phyloP scores from a whole-genome alignment of 2,113 vertebrate genomes.

The Phrynosoma platyrhinos region DNA sequence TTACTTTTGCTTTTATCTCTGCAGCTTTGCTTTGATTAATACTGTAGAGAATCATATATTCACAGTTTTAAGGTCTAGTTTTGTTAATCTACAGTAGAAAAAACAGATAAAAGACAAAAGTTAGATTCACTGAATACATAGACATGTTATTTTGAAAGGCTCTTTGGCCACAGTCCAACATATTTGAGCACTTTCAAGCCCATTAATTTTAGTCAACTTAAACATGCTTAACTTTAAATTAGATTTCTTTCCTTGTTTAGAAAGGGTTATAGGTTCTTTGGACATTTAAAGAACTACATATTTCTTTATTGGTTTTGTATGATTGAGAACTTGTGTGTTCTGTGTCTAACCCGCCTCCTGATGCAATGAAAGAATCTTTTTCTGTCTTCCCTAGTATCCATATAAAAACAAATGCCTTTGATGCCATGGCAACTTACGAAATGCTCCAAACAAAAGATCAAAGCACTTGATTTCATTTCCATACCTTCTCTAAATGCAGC shows the following conservation, averaged over 20 bases:
- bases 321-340: slow-evolving; percentile 48
- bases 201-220: background rate
- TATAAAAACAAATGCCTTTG: slow-evolving; percentile 54
- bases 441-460: slow-evolving; percentile 62
- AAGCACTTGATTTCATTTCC: slow-evolving; percentile 59
- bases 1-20: background rate
- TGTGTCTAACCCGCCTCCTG: slow-evolving; percentile 18
- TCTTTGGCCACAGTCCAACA: background rate
- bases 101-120: background rate
- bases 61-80: background rate
- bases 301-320: slow-evolving; percentile 43
- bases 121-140: background rate
- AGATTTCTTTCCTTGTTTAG: background rate
- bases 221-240: background rate
- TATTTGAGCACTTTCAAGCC: background rate
- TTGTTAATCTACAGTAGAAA: background rate
- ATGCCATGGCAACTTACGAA: slow-evolving; percentile 62
- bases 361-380: background rate
- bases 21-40: background rate
- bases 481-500: slow-evolving; percentile 50
- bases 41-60: background rate
- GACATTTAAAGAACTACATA: slow-evolving; percentile 37
- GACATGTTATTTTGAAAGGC: background rate
- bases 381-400: slow-evolving; percentile 44
- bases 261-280: background rate